Evolutionary conservation across 1,140 invertebrate genomes (phyloP), one percentile per base, ranked within the genome.

Genomic region (Archivesica marissinica): DNA sequence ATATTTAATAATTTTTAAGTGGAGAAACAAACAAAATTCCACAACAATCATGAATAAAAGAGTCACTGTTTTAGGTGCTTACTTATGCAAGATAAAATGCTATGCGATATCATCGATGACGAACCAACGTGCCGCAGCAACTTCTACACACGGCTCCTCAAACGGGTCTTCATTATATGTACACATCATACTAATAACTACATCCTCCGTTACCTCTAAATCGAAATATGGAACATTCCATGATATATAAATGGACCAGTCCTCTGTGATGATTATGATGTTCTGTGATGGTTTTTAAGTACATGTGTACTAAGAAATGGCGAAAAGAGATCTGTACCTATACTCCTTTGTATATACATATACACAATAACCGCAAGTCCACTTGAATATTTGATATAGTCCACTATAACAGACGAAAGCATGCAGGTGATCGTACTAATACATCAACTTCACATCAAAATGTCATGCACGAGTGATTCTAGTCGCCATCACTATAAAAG

Each of bases 21-120:
- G 44, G 61, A 78, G 74, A 78, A 70, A 70, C 13, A 70, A 78
- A 77, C 41, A 35, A 85, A 64, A 61, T 72, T 72, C 75, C 82
- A 85, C 82, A 85, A 85, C 82, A 85, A 77, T 77, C 52, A 85
- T 68, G 74, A 77, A 85, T 77, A 50, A 85, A 85, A 85, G 74
- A 75, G 50, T 75, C 52, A 77, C 61, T 28, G 59, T 77, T 38
- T 20, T 52, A 74, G 28, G 61, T 61, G 68, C 54, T 72, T 52
- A 74, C 47, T 72, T 74, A 83, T 81, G 68, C 68, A 81, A 76
- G 79, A 56, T 72, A 81, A 81, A 81, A 83, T 74, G 70, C 80
- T 83, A 83, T 38, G 64, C 54, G 61, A 59, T 83, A 41, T 50
- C 52, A 64, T n/a, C 47, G n/a, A 78, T 64, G 76, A 59, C 38